These are phyloP conservation scores for Rhagoletis zephyria DNA, from an alignment of 1,140 invertebrate genomes.

Conservation along the genomic window DNA sequence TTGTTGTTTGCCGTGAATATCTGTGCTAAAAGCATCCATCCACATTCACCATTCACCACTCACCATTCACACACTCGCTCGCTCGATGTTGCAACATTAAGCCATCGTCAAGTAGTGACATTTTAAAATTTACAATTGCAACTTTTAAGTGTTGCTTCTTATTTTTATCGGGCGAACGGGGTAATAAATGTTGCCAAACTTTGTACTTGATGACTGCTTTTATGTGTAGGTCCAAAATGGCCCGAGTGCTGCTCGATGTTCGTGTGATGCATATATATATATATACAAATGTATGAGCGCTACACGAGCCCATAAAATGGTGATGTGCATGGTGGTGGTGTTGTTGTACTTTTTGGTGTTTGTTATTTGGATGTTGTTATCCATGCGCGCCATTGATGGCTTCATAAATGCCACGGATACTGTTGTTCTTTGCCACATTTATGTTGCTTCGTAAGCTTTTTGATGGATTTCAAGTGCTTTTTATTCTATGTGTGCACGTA, in stretches of 20 bases:
- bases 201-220: conserved; percentile 55
- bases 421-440: conserved; percentile 34
- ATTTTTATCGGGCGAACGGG: conserved; percentile 51
- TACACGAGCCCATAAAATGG: conserved; percentile 16
- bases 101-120: conserved; percentile 28
- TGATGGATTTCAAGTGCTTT: conserved; percentile 43
- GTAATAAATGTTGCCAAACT: conserved; percentile 57
- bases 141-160: conserved; percentile 55
- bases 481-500: neutral
- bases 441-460: conserved; percentile 50
- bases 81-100: conserved; percentile 25
- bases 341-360: conserved; percentile 17
- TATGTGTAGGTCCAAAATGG: conserved; percentile 49
- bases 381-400: conserved; percentile 71
- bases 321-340: neutral
- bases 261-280: neutral
- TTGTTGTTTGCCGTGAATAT: neutral
- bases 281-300: neutral
- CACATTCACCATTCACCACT: neutral
- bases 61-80: no score
- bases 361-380: conserved; percentile 53
- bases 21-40: neutral
- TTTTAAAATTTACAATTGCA: conserved; percentile 52
- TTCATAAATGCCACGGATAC: conserved; percentile 65
- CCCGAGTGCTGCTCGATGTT: neutral